A percentile compares a stretch with the other conserved stretches of the same genome.
These are phyloP conservation scores for Arbacia lixula DNA, from an alignment of 53 echinoderm and acorn worm species.

Conservation along the genomic window DNA sequence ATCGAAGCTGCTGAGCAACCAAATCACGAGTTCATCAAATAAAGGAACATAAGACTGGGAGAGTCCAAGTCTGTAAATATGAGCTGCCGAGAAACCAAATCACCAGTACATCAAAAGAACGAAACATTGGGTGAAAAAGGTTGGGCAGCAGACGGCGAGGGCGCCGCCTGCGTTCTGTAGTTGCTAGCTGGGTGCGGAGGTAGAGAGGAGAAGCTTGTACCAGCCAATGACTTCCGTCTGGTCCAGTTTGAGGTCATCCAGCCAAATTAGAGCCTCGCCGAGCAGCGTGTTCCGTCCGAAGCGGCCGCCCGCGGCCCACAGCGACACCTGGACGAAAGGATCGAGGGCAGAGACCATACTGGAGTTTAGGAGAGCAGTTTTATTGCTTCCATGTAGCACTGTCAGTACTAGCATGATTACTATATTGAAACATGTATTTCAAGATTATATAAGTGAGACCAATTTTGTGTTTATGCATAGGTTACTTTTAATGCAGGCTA, in stretches of 20 bases:
- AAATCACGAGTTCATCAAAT: no score
- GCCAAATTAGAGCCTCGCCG: constrained; percentile 86
- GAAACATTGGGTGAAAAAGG: constrained; percentile 38
- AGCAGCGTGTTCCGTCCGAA: constrained; percentile 82
- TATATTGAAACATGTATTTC: no score
- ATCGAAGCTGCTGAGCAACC: no score
- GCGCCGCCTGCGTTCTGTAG: constrained; percentile 49
- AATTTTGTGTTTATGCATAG: no score
- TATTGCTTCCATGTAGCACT: no score
- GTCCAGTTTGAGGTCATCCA: constrained; percentile 60
- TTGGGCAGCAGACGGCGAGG: constrained; percentile 39
- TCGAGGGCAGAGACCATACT: neutral
- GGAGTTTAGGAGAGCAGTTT: no score
- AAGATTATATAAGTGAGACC: no score
- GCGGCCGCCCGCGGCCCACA: constrained; percentile 90
- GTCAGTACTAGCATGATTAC: no score
- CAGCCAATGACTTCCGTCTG: constrained; percentile 66
- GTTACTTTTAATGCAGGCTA: no score
- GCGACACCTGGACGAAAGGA: constrained; percentile 54
- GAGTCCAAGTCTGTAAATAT: no score
- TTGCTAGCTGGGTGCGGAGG: constrained; percentile 58
- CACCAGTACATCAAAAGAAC: constrained; percentile 47
- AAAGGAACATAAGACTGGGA: no score
- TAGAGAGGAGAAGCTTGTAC: constrained; percentile 85
- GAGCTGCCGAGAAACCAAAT: constrained; percentile 34